Base-by-base conservation (phyloP, 2,888 invertebrate species). In the Aphelenchoides bicaudatus region DNA sequence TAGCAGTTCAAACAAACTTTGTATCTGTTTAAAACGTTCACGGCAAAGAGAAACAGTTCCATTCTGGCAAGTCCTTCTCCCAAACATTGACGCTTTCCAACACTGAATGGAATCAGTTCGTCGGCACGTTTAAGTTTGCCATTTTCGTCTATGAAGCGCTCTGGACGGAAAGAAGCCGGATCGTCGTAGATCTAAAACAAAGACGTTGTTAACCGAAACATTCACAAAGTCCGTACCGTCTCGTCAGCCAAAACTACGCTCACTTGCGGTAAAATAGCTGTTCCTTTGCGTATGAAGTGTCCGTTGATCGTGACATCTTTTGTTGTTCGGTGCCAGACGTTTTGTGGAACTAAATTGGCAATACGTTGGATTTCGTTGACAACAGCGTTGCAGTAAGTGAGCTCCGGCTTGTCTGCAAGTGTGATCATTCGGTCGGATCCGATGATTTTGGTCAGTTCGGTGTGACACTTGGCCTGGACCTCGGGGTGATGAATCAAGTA, bases 121-220 rank as follows among this genome's bases (percentile, higher is more conserved):
- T 68, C 68, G 21, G 58, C 47, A 43, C 55, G 62, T 28, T 62
- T 68, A 37, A 68, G 30, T 50, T 66, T 65, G 8, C 72, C 74
- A 48, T 67, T 59, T 37, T 58, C 63, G 39, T 66, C 62, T 16
- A 74, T 28, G 53, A 75, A 74, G 31, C 74, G 53, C 3, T 67
- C 65, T 5, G 74, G 74, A 21, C 67, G 63, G 55, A 74, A 73
- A 10, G 37, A 39, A 2, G 56, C 31, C 2, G 73, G 72, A 2
- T 75, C 66, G 0, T 66, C 59, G 51, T 73, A 74, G n/a, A 73
- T 52, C 62, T 56, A 59, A 61, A 52, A 59, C n/a, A 25, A 53
- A 13, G 13, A 19, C 8, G 38, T 34, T 19, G 30, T 13, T 38
- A n/a, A 8, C n/a, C 19, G 48, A n/a, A 29, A 19, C 6, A n/a